Evolutionary conservation across 2,888 invertebrate genomes (phyloP).

Genomic region (Acrocyrtus sp.): DNA sequence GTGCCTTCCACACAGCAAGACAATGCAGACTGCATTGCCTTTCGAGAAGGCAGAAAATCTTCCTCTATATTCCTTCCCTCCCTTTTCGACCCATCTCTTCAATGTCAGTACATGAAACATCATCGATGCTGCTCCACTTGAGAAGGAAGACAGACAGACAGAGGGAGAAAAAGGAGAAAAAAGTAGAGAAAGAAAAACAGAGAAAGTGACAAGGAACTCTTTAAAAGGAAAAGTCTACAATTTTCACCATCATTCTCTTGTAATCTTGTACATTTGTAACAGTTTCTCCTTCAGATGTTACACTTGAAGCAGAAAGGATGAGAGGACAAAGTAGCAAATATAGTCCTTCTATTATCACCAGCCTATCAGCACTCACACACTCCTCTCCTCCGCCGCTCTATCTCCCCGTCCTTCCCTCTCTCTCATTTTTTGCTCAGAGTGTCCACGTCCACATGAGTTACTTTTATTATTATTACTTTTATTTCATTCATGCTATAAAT

Average conservation of each 20-base stretch:
- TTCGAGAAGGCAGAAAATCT: too few species aligned
- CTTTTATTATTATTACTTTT: neutral
- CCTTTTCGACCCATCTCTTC: too few species aligned
- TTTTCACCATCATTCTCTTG: constrained; percentile 15
- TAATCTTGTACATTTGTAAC: constrained; percentile 13
- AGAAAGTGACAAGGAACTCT: neutral
- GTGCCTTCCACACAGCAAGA: too few species aligned
- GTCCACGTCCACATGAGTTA: neutral
- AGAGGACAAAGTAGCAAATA: constrained; percentile 6
- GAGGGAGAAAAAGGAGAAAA: neutral
- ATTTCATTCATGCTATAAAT: neutral
- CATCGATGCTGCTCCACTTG: neutral
- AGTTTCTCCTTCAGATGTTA: constrained; percentile 6
- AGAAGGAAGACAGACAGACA: neutral
- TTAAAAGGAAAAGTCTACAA: constrained; percentile 13
- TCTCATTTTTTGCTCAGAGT: constrained; percentile 1
- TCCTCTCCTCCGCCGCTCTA: neutral
- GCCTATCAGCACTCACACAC: constrained; percentile 3
- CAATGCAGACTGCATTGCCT: too few species aligned
- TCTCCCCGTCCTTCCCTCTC: neutral
- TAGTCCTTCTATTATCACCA: constrained; percentile 12
- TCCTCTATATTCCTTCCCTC: constrained; percentile 1
- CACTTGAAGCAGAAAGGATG: constrained; percentile 9
- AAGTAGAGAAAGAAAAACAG: neutral
- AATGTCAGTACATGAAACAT: neutral